Conservation (phyloP, 2,113 vertebrate species). For the Pteronura brasiliensis region DNA sequence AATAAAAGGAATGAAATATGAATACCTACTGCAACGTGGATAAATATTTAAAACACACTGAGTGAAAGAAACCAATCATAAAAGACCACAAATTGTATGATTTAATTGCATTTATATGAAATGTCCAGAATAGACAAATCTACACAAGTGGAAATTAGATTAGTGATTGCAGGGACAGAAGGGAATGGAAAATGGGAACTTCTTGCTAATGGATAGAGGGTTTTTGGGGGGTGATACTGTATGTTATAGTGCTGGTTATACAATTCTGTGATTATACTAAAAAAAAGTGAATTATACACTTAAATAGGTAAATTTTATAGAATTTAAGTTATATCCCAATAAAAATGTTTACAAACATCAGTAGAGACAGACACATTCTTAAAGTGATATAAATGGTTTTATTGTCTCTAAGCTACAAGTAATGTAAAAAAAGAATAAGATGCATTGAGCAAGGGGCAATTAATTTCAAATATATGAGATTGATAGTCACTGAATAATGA, state of each 20-base stretch:
- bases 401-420: background rate
- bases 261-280: background rate
- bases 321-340: background rate
- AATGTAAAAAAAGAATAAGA: background rate
- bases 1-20: background rate
- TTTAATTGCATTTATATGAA: background rate
- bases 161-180: background rate
- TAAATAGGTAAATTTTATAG: background rate
- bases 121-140: background rate
- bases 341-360: background rate
- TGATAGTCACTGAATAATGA: background rate
- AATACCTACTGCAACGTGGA: background rate
- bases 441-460: background rate
- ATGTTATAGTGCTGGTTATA: background rate
- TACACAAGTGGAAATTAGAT: background rate
- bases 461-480: background rate
- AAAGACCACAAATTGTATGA: background rate
- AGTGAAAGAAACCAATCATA: background rate
- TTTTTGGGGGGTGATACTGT: background rate
- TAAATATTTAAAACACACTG: background rate
- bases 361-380: background rate
- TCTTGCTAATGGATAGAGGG: background rate
- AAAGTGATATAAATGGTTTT: background rate
- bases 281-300: background rate
- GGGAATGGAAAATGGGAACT: background rate